These are phyloP conservation scores for Anguilla rostrata DNA, from an alignment of 2,113 vertebrate species.

Conservation along the genomic window DNA sequence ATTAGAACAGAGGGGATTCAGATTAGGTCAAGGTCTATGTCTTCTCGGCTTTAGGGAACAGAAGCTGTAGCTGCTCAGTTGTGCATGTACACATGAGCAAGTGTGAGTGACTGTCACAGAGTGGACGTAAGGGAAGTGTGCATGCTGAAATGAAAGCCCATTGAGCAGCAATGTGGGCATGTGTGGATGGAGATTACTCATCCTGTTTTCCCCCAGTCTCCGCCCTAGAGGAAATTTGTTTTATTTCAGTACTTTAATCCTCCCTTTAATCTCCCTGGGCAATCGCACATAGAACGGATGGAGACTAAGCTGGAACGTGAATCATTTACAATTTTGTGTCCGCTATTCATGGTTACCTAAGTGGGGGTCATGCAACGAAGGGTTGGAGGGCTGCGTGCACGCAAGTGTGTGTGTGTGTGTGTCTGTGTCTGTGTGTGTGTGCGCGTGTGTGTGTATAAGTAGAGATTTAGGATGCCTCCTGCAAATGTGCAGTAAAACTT, in stretches of 20 bases:
- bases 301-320: conserved; percentile 45
- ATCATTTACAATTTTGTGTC: conserved; percentile 22
- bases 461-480: not conserved
- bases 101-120: not conserved
- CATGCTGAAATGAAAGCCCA: not conserved
- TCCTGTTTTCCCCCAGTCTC: conserved; percentile 9
- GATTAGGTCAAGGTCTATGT: not conserved
- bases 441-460: not conserved
- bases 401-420: conserved; percentile 23
- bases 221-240: conserved; percentile 38
- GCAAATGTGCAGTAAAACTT: no score
- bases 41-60: not conserved
- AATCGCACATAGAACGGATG: conserved; percentile 43
- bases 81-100: not conserved
- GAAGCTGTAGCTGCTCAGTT: not conserved
- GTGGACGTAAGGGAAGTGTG: not conserved
- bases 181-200: not conserved
- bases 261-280: conserved; percentile 49
- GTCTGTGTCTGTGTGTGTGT: conserved; percentile 12
- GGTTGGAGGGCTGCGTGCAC: not conserved
- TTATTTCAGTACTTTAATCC: conserved; percentile 37
- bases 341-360: conserved; percentile 16
- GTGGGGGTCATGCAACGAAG: not conserved
- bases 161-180: not conserved
- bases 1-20: not conserved